Conservation (phyloP, 2,888 invertebrate genomes). For the Caprella mutica region DNA sequence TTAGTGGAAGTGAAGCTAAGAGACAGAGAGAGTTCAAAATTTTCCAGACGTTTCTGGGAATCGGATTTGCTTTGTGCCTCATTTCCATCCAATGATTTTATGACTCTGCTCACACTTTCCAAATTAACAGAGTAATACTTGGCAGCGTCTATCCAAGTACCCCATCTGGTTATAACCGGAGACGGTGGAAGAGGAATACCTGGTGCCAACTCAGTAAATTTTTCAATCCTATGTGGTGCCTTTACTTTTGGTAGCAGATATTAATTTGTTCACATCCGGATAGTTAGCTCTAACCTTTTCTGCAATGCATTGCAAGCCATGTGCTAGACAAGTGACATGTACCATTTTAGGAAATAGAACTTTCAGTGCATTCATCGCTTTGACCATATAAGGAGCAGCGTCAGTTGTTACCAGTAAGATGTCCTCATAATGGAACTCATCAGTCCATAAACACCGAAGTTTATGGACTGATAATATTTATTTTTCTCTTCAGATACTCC, state of each 20-base stretch:
- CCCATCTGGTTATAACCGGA: slow-evolving; percentile 2
- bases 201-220: background rate
- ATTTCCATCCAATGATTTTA: background rate
- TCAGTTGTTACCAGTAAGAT: background rate
- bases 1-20: background rate
- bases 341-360: background rate
- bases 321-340: background rate
- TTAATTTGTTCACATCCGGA: background rate
- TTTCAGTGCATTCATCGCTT: background rate
- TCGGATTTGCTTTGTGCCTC: background rate
- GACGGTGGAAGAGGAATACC: background rate
- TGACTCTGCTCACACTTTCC: background rate
- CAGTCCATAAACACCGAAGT: background rate
- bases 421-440: background rate
- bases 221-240: background rate
- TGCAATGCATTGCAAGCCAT: background rate
- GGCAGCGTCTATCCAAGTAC: slow-evolving; percentile 2
- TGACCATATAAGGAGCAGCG: background rate
- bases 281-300: background rate
- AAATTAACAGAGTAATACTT: background rate
- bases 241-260: background rate
- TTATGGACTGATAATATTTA: background rate
- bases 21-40: background rate
- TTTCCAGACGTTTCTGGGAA: background rate
- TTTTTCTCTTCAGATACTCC: background rate